Conservation (phyloP, 2,113 vertebrate genomes). For the Semnornis frantzii region DNA sequence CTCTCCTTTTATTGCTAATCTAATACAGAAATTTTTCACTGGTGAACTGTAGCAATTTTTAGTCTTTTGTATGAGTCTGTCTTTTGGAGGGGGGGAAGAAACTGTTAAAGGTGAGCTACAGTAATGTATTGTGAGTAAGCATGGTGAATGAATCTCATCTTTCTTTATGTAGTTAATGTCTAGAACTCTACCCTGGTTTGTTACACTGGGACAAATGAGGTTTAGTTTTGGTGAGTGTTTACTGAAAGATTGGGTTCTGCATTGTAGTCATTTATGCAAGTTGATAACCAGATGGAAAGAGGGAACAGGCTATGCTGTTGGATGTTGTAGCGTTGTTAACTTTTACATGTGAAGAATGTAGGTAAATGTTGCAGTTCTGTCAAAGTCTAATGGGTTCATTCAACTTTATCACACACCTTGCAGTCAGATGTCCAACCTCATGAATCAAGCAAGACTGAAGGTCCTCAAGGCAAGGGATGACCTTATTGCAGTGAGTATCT, state of each 20-base stretch:
- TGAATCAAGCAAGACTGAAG: conserved; percentile 98
- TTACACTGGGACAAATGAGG: neutral
- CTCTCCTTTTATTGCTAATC: neutral
- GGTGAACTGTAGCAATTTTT: neutral
- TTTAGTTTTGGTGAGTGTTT: neutral
- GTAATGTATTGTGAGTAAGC: neutral
- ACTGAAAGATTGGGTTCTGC: neutral
- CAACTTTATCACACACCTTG: conserved; percentile 22
- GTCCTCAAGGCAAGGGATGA: conserved; percentile 97
- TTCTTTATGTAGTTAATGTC: neutral
- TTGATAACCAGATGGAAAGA: neutral
- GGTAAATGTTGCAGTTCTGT: neutral
- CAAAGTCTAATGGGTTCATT: neutral
- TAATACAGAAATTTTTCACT: neutral
- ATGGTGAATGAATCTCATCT: neutral
- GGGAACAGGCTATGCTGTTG: neutral
- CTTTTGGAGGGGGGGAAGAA: neutral
- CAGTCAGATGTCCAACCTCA: conserved; percentile 98
- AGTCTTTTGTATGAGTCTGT: neutral
- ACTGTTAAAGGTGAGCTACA: neutral
- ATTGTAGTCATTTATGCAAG: neutral
- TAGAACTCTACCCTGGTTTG: neutral
- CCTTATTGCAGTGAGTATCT: conserved; percentile 90
- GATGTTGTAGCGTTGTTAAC: neutral
- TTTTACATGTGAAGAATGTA: neutral